Evolutionary conservation across 2,797 vertebrate genomes (phyloP).

Genomic region (Acanthiza pusilla): DNA sequence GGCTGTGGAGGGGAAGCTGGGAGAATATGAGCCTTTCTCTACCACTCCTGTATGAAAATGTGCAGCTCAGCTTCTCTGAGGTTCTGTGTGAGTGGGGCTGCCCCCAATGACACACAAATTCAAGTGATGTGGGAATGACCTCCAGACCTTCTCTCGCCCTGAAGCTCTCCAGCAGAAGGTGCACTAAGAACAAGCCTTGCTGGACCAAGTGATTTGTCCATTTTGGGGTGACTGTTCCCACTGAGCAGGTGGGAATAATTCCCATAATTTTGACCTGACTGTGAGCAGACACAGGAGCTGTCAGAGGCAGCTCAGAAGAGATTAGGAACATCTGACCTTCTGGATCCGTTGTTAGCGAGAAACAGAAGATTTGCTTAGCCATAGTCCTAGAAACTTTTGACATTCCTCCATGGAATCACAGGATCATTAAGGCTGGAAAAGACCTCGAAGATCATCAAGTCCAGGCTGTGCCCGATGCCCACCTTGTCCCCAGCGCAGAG

Average conservation of each 20-base stretch:
- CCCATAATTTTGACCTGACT: background rate
- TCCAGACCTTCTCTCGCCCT: background rate
- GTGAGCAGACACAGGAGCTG: background rate
- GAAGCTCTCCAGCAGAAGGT: background rate
- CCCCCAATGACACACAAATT: background rate
- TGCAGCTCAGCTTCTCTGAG: background rate
- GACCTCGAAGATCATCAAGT: background rate
- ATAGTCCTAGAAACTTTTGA: background rate
- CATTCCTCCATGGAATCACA: background rate
- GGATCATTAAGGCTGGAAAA: background rate
- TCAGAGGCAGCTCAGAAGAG: background rate
- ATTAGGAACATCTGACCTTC: background rate
- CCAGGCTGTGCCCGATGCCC: accelerated
- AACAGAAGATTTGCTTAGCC: background rate
- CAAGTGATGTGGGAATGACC: background rate
- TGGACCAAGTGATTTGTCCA: background rate
- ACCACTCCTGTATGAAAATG: background rate
- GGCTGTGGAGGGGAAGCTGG: background rate
- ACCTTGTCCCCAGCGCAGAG: background rate
- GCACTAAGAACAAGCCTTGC: background rate
- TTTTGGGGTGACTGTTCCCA: background rate
- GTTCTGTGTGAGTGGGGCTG: background rate
- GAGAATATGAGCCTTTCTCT: background rate
- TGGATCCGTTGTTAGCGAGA: background rate
- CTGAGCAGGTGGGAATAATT: background rate